Evolutionary conservation across 2,113 vertebrate genomes (phyloP), one percentile per base, ranked within the genome.

Genomic region (Pteruthius melanotis): DNA sequence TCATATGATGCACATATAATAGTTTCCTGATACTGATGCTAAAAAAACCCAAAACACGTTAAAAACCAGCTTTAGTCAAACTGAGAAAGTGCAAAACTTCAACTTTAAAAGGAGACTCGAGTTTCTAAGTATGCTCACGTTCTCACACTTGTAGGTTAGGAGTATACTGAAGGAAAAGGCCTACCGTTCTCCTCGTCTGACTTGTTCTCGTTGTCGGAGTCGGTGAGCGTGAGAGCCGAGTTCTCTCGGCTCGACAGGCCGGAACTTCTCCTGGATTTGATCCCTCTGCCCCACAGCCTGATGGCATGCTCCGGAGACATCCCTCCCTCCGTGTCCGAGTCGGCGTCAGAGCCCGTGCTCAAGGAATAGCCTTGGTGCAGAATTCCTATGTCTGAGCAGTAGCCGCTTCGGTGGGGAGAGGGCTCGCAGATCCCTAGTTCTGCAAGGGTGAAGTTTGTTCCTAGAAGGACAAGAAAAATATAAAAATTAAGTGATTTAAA

Each of bases 181-280:
- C 97, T 99, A 99, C 99, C 99, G 61, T 98, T 98, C 86, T 99
- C 99, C 35, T 99, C 98, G 33, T 99, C 99, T 4, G 99, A 99
- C 97, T 99, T 99, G 82, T 99, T 99, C 42, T 99, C 99, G 57
- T 99, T 99, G 92, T 99, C 99, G 7, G 99, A 99, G 96, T 99
- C 99, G 6, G 99, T 99, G 84, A 99, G 98, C 1, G 99, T 99
- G 69, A 99, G 99, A 3, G 99, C 99, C 1, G 99, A 99, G 97
- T 99, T 99, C 89, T 99, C 99, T 2, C 98, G 98, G 90, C 99
- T 99, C 75, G 99, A 99, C 57, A 99, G 98, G 31, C 99, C 99
- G 0, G 99, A 99, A 83, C 99, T 99, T 68, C 99, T 97, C 56
- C 98, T 98, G 96, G 99, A 99, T 90, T 99, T 99, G 61, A 98